Percentiles rank a stretch among this genome's conserved stretches.
Evolutionary conservation across 2,113 vertebrate species (phyloP).

Genomic region (Piliocolobus tephrosceles): DNA sequence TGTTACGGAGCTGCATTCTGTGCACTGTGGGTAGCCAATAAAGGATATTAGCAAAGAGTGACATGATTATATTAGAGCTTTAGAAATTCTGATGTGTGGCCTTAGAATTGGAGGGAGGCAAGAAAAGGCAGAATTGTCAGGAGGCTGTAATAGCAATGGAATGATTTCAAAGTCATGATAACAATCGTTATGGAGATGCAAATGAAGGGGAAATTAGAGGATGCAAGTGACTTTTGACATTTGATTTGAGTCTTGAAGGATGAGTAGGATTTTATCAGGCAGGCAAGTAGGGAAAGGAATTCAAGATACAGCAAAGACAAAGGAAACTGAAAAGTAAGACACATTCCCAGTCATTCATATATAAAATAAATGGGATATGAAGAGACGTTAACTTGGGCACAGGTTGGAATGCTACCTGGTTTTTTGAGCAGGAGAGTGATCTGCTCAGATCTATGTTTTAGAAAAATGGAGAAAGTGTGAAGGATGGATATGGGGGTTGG

Average conservation of each 20-base stretch:
- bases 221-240: neutral
- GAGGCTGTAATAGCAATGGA: neutral
- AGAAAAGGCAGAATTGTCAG: neutral
- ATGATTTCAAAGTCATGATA: neutral
- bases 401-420: neutral
- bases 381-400: neutral
- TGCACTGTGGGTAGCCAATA: neutral
- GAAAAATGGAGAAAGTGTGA: neutral
- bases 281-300: neutral
- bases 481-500: neutral
- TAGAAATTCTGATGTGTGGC: neutral
- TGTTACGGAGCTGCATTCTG: neutral
- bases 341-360: neutral
- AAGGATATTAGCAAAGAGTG: neutral
- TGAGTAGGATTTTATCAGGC: neutral
- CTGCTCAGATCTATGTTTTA: neutral
- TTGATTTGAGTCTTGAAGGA: conserved; percentile 32
- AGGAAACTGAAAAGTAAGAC: neutral
- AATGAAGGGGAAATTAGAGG: neutral
- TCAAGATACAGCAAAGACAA: neutral
- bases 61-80: neutral
- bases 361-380: neutral
- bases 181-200: neutral
- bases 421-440: neutral
- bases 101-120: neutral